These are phyloP conservation scores for Euplagia quadripunctaria DNA, from an alignment of 2,888 invertebrate genomes.

Conservation along the genomic window DNA sequence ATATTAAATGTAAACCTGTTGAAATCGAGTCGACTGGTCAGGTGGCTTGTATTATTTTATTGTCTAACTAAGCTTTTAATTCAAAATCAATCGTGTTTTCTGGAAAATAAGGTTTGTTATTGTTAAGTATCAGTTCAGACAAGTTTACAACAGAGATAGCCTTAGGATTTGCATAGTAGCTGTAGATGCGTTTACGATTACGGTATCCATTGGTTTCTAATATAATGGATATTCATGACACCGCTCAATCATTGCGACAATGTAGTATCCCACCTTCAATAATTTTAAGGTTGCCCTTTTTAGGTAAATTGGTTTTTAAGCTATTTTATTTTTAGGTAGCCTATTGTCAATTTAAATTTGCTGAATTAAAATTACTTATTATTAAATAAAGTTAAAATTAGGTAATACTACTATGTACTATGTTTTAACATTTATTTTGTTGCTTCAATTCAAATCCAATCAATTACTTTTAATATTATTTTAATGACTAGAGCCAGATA, in stretches of 20 bases:
- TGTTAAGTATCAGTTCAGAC: conserved; percentile 1
- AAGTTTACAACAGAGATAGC: conserved; percentile 40
- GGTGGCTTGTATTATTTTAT: conserved; percentile 55
- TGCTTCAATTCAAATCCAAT: no score
- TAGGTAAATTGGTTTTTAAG: no score
- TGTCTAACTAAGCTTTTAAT: conserved; percentile 22
- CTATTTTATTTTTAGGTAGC: no score
- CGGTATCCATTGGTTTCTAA: conserved; percentile 35
- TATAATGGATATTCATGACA: conserved; percentile 16
- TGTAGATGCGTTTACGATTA: conserved; percentile 43
- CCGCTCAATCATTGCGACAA: conserved; percentile 1
- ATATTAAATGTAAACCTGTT: conserved; percentile 46
- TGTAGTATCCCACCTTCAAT: no score
- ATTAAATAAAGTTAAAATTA: no score
- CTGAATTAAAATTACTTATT: no score
- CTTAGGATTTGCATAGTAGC: conserved; percentile 51
- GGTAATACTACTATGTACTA: no score
- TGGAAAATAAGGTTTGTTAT: neutral
- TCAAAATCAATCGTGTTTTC: neutral
- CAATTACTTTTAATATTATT: no score
- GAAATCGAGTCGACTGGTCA: conserved; percentile 43
- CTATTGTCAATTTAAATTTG: no score
- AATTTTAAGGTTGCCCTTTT: neutral
- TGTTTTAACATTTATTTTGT: no score
- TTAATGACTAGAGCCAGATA: no score